These are phyloP conservation scores for Autographa pulchrina DNA, from an alignment of 2,888 invertebrate species.

Conservation along the genomic window DNA sequence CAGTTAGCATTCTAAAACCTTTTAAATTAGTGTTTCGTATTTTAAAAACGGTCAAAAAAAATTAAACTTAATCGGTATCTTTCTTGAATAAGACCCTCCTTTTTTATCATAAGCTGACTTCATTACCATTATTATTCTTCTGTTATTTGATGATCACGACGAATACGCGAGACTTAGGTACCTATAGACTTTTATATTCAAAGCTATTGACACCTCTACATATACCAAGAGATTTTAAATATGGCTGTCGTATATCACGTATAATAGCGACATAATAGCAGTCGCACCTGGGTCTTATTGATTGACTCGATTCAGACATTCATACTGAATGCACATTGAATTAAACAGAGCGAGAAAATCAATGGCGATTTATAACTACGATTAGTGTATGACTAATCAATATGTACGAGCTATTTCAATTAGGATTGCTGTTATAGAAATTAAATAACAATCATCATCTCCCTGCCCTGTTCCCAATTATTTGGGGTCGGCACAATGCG, in stretches of 20 bases:
- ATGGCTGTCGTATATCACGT: neutral
- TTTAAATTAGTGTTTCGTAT: too few species aligned
- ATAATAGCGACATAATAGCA: slow-evolving; percentile 3
- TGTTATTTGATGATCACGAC: too few species aligned
- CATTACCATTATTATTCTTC: too few species aligned
- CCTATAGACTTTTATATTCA: neutral
- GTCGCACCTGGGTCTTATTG: slow-evolving; percentile 27
- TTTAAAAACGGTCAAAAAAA: too few species aligned
- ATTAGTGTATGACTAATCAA: slow-evolving; percentile 18
- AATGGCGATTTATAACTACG: slow-evolving; percentile 21
- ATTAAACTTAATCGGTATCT: too few species aligned
- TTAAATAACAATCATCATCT: too few species aligned
- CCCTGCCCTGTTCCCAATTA: too few species aligned
- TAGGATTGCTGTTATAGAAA: slow-evolving; percentile 9
- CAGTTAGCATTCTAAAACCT: neutral
- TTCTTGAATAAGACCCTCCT: too few species aligned
- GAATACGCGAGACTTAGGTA: too few species aligned
- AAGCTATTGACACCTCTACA: neutral
- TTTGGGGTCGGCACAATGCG: too few species aligned
- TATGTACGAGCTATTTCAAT: slow-evolving; percentile 15
- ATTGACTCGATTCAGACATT: slow-evolving; percentile 31
- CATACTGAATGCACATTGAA: slow-evolving; percentile 31
- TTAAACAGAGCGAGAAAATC: slow-evolving; percentile 51
- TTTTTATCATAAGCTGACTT: too few species aligned
- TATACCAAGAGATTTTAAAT: neutral